Evolutionary conservation across 2,113 vertebrate genomes (phyloP).

Genomic region (Mus spicilegus): DNA sequence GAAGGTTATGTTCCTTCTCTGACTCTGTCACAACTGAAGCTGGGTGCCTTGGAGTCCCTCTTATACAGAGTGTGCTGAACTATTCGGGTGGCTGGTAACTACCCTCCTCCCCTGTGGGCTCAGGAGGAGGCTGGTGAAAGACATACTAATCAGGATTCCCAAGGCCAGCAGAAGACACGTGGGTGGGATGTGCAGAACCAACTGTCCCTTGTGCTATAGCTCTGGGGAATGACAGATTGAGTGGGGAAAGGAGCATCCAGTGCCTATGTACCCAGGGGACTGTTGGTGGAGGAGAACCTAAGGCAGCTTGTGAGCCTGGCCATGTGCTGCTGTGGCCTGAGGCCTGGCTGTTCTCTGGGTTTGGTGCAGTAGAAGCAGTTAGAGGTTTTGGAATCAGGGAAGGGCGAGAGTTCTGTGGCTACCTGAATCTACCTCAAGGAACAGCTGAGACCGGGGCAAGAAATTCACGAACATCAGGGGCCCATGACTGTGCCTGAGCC

Average conservation of each 20-base stretch:
- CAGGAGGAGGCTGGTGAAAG: background rate
- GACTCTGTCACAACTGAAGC: background rate
- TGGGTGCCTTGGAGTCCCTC: background rate
- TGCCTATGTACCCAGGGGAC: background rate
- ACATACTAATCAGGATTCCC: background rate
- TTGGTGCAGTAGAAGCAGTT: rapidly evolving
- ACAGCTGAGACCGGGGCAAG: background rate
- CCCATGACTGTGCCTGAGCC: background rate
- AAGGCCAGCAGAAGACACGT: background rate
- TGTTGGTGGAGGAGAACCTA: background rate
- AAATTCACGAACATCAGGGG: rapidly evolving
- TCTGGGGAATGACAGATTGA: background rate
- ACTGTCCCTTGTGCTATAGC: background rate
- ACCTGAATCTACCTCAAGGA: background rate
- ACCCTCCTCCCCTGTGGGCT: background rate
- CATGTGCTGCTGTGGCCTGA: too few relatives aligned
- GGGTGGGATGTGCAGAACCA: too few relatives aligned
- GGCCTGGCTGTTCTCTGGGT: background rate
- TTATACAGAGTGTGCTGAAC: background rate
- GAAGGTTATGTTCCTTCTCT: too few relatives aligned
- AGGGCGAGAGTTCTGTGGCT: background rate
- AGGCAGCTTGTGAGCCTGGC: background rate
- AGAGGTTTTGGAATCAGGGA: background rate
- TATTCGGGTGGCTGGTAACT: background rate
- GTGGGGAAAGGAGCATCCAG: background rate